Base-by-base conservation (phyloP, 1,140 invertebrate genomes). In the Drosophila nannoptera region DNA sequence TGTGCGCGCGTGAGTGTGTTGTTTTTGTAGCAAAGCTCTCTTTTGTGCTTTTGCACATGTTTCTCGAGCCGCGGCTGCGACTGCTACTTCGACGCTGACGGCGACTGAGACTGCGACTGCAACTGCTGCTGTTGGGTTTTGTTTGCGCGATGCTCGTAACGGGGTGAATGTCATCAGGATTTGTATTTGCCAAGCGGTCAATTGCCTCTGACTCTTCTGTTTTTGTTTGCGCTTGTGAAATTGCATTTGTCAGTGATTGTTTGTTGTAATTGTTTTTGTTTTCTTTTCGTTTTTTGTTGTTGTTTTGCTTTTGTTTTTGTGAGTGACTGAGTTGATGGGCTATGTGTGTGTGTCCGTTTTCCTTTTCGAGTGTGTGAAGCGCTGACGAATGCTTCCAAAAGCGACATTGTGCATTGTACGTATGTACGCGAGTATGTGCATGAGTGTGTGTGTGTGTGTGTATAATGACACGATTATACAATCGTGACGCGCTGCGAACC, bases 161-260 rank as follows among this genome's bases (percentile, higher is more conserved):
- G 83, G 78, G 83, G 83, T 87, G 83, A 87, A 87, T 87, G 83
- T 87, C 83, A 87, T 87, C 83, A 78, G 83, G 83, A 87, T 78
- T 87, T 80, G 73, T 87, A 65, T 75, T 74, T 76, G 69, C 54
- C 62, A 73, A 71, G 74, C 76, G 81, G 82, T 86, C 82, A 86
- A 76, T 75, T 78, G 82, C 82, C 82, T 86, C 69, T 84, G 78
- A 56, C 54, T 67, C 55, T 52, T 48, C 29, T 38, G 7, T 38
- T 38, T 38, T 31, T 40, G 64, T 48, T 55, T 53, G 46, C 48
- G 64, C 60, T 67, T 64, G 63, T 66, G 63, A 70, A 77, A 74
- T 83, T 78, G 65, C 52, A 70, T 74, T 77, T 78, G 64, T 32
- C 63, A 75, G 67, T 64, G 66, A 62, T 48, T 66, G 54, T 72